These are phyloP conservation scores for Anser brachyrhynchus DNA, from an alignment of 2,113 vertebrate species.

Conservation along the genomic window DNA sequence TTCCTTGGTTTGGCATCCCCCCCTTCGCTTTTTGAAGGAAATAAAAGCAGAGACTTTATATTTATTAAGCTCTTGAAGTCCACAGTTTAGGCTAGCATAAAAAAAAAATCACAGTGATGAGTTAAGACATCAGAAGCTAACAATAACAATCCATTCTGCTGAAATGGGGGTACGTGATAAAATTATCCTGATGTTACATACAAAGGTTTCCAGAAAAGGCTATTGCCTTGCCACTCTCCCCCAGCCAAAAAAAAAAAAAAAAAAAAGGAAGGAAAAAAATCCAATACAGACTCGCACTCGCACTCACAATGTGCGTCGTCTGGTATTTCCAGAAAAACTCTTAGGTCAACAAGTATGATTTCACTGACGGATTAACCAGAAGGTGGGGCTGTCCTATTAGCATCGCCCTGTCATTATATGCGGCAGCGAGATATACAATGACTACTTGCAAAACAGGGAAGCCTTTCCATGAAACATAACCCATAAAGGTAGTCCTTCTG, in stretches of 20 bases:
- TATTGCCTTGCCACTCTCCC: background rate
- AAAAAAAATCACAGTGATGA: background rate
- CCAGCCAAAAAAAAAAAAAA: background rate
- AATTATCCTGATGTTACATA: background rate
- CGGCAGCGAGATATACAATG: background rate
- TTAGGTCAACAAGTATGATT: background rate
- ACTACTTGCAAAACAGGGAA: background rate
- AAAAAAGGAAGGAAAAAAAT: background rate
- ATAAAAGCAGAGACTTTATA: background rate
- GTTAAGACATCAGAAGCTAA: background rate
- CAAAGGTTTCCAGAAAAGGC: background rate
- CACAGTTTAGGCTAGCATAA: background rate
- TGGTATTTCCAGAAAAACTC: background rate
- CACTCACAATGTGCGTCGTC: background rate
- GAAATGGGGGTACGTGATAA: background rate
- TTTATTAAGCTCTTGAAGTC: background rate
- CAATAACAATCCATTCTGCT: background rate
- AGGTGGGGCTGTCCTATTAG: constrained; percentile 1
- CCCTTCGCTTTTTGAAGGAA: background rate
- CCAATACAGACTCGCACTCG: background rate
- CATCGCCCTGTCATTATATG: background rate
- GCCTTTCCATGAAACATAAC: background rate
- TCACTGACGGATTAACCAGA: background rate
- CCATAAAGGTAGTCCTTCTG: background rate
- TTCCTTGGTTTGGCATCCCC: background rate